Conservation (phyloP, 2,888 invertebrate species). For the Eupithecia exiguata region DNA sequence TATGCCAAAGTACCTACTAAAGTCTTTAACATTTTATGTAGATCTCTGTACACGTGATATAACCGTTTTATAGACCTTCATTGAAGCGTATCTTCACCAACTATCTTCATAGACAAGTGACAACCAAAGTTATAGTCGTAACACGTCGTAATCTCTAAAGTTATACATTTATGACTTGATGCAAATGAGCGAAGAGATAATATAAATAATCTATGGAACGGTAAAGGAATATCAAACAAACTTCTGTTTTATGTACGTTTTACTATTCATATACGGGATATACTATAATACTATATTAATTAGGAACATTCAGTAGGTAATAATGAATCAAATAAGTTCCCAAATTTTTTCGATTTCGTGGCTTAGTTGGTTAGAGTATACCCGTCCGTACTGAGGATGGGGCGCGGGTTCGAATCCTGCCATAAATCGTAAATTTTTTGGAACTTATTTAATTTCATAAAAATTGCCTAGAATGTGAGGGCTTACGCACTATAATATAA, state of each 20-base stretch:
- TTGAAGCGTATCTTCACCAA: neutral
- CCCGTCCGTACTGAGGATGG: too few species aligned
- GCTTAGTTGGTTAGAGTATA: too few species aligned
- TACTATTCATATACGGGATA: neutral
- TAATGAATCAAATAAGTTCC: too few species aligned
- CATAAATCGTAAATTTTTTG: too few species aligned
- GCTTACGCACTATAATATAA: too few species aligned
- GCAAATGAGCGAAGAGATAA: conserved; percentile 6
- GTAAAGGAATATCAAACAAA: conserved; percentile 3
- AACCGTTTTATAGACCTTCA: neutral
- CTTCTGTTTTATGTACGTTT: conserved; percentile 1
- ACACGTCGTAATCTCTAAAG: conserved; percentile 7
- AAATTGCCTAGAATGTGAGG: too few species aligned
- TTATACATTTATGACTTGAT: conserved; percentile 3
- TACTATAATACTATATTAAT: too few species aligned
- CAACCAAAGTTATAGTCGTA: neutral
- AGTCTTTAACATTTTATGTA: neutral
- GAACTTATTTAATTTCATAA: too few species aligned
- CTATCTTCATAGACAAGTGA: conserved; percentile 7
- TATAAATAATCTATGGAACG: neutral
- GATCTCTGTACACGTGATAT: neutral
- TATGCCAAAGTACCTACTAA: neutral
- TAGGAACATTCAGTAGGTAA: too few species aligned
- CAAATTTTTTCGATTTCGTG: too few species aligned
- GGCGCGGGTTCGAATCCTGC: too few species aligned